These are phyloP conservation scores for Halyomorpha halys DNA, from an alignment of 1,140 invertebrate genomes.

Conservation along the genomic window DNA sequence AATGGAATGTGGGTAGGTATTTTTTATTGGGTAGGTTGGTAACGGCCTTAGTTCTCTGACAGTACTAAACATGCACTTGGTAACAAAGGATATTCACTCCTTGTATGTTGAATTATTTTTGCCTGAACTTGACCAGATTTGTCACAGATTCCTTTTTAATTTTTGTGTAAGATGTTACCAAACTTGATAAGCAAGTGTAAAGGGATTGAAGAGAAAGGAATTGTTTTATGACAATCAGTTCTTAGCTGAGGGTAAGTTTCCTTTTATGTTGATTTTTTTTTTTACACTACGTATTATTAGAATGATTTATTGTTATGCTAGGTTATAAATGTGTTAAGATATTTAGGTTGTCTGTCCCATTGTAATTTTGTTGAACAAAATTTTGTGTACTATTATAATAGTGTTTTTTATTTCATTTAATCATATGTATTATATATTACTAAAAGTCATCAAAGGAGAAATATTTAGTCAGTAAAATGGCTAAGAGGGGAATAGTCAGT, in stretches of 20 bases:
- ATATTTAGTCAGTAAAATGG: too few species aligned
- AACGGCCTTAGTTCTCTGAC: neutral
- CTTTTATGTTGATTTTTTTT: neutral
- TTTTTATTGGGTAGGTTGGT: neutral
- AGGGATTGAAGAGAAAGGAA: neutral
- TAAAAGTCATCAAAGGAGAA: too few species aligned
- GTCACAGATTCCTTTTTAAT: neutral
- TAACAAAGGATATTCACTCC: constrained; percentile 7
- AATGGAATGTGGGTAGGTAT: neutral
- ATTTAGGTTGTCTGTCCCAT: too few species aligned
- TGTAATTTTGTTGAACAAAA: too few species aligned
- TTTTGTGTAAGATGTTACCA: constrained; percentile 15
- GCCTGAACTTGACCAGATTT: neutral
- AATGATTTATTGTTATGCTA: too few species aligned
- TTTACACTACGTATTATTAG: neutral
- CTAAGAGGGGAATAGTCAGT: too few species aligned
- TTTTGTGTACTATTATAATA: too few species aligned
- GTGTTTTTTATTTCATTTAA: too few species aligned
- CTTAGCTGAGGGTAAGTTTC: constrained; percentile 5
- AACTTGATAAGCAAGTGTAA: neutral
- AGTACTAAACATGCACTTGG: constrained; percentile 19
- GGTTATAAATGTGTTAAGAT: too few species aligned
- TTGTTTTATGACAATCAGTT: constrained; percentile 19
- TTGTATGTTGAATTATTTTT: neutral
- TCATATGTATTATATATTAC: too few species aligned